Evolutionary conservation across 2,888 invertebrate species (phyloP), one percentile per base, ranked within the genome.

Genomic region (Odontomyia ornata): DNA sequence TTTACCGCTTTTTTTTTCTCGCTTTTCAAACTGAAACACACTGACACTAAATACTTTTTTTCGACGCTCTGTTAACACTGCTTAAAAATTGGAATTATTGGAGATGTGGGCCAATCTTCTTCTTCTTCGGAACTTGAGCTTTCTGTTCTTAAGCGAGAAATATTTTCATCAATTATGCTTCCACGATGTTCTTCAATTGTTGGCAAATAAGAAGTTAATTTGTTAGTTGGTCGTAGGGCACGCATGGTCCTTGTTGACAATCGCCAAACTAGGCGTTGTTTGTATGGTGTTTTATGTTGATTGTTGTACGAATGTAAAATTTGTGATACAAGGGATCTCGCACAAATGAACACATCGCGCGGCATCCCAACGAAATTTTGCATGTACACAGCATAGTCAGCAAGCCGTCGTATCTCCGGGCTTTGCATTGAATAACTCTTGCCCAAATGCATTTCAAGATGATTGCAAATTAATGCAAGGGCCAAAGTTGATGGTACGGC

Each of bases 181-280:
- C n/a, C n/a, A 80, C 85, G 85, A 80, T 93, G 91, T 83, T 93
- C 93, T 82, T 92, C 91, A 81, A 93, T 93, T 81, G 92, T 93
- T 47, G 93, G 93, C 83, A 93, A 87, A 79, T 91, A 89, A 0
- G 92, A 91, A 28, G 91, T n/a, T n/a, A n/a, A n/a, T n/a, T n/a
- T n/a, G n/a, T n/a, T n/a, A n/a, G n/a, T n/a, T n/a, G n/a, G n/a
- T 52, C 93, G 90, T 76, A 93, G 87, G 80, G 92, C 90, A 84
- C 92, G 89, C 77, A 84, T 76, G 52, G 93, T 94, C 75, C 94
- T 89, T 79, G 92, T 92, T 11, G 93, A 93, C 77, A 94, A 88
- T 78, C 91, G 88, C 94, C 94, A 94, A 80, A 93, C 91, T 80
- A 94, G 90, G 75, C 93, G 90, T 86, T 94, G 93, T 5, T 91